Conservation (phyloP, 2,888 invertebrate species). For the Miltochrista miniata region DNA sequence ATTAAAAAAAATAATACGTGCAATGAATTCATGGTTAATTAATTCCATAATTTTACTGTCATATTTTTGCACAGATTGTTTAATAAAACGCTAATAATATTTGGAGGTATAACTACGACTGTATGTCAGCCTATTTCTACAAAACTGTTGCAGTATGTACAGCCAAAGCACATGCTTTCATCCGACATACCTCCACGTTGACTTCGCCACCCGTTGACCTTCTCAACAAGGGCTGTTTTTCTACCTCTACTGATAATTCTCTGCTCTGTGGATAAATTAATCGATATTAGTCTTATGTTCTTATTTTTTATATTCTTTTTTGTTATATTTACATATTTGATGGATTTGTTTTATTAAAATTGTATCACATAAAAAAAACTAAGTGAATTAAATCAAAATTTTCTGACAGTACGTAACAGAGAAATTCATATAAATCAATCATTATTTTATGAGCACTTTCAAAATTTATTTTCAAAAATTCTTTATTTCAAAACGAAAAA, state of each 20-base stretch:
- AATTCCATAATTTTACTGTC: neutral
- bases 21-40: too few species aligned
- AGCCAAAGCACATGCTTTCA: constrained; percentile 58
- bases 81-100: neutral
- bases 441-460: too few species aligned
- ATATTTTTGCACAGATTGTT: neutral
- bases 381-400: too few species aligned
- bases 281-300: constrained; percentile 42
- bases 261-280: constrained; percentile 78
- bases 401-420: too few species aligned
- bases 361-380: too few species aligned
- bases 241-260: constrained; percentile 79
- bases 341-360: too few species aligned
- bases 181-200: constrained; percentile 78
- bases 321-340: too few species aligned
- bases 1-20: too few species aligned
- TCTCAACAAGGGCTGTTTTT: constrained; percentile 71
- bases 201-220: constrained; percentile 79
- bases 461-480: too few species aligned
- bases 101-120: neutral
- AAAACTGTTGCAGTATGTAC: constrained; percentile 24
- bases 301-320: too few species aligned
- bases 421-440: too few species aligned
- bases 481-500: too few species aligned
- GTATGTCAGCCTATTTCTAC: constrained; percentile 1